Percentiles rank a stretch among this genome's conserved stretches.
Conservation (phyloP, 2,113 vertebrate genomes). For the Nothobranchius furzeri region DNA sequence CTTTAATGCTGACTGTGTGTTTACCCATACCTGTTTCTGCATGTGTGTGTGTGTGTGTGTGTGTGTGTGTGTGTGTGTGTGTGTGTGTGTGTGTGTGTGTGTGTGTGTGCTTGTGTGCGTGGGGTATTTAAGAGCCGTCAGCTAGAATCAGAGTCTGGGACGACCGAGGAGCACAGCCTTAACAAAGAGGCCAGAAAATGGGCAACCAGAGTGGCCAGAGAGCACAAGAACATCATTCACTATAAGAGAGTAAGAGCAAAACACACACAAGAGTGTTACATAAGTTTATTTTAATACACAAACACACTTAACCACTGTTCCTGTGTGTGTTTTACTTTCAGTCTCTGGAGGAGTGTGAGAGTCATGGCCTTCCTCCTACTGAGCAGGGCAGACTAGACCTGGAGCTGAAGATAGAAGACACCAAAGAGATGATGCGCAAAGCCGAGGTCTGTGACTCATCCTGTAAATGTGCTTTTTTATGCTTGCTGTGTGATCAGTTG, state of each 20-base stretch:
- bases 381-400: conserved; percentile 90
- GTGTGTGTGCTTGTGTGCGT: background rate
- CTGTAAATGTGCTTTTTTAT: background rate
- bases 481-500: background rate
- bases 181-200: conserved; percentile 98
- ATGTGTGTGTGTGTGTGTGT: conserved; percentile 9
- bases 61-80: conserved; percentile 12
- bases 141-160: conserved; percentile 93
- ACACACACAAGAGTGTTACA: background rate
- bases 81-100: conserved; percentile 12
- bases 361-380: conserved; percentile 84
- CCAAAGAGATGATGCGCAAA: conserved; percentile 94
- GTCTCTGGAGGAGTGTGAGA: conserved; percentile 91
- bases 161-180: conserved; percentile 96
- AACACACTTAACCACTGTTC: conserved; percentile 9
- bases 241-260: conserved; percentile 85
- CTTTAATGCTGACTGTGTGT: conserved; percentile 6
- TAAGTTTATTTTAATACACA: conserved; percentile 3
- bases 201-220: conserved; percentile 92
- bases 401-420: conserved; percentile 94
- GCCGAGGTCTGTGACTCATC: conserved; percentile 82
- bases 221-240: conserved; percentile 96
- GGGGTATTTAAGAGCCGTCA: conserved; percentile 86
- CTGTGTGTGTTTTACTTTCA: conserved; percentile 55
- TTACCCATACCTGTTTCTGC: conserved; percentile 16